These are phyloP conservation scores for Parascotia fuliginaria DNA, from an alignment of 2,888 invertebrate species.

Conservation along the genomic window DNA sequence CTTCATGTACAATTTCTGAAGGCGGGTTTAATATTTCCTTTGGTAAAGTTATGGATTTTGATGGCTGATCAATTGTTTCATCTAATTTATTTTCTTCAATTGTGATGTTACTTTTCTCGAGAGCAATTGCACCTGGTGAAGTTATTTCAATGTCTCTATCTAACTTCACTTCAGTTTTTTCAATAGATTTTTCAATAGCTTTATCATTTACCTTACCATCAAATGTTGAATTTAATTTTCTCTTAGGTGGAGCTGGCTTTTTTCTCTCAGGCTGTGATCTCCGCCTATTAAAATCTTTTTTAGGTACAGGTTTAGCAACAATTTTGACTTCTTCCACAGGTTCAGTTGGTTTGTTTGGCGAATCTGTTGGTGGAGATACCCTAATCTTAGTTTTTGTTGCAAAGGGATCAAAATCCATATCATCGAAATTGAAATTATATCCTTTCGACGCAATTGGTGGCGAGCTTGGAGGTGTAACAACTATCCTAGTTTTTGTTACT, in stretches of 20 bases:
- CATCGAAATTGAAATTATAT: constrained; percentile 76
- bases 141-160: constrained; percentile 10
- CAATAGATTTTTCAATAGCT: constrained; percentile 12
- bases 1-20: constrained; percentile 10
- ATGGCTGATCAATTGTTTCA: constrained; percentile 3
- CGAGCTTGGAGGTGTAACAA: constrained; percentile 54
- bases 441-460: constrained; percentile 69
- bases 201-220: constrained; percentile 17
- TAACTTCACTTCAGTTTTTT: constrained; percentile 1
- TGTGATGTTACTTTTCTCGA: constrained; percentile 11
- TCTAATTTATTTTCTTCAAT: constrained; percentile 20
- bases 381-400: constrained; percentile 71
- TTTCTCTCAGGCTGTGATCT: constrained; percentile 60
- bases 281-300: constrained; percentile 53
- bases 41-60: constrained; percentile 6
- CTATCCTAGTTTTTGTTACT: constrained; percentile 37
- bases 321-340: constrained; percentile 16
- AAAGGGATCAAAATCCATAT: constrained; percentile 70
- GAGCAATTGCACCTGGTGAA: constrained; percentile 5
- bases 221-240: constrained; percentile 54
- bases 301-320: constrained; percentile 22
- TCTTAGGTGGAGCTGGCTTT: constrained; percentile 45
- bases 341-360: constrained; percentile 32
- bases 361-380: constrained; percentile 59
- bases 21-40: constrained; percentile 16